Percentiles rank a stretch among this genome's conserved stretches.
Conservation (phyloP, 1,140 invertebrate genomes). For the Drosophila orosa region DNA sequence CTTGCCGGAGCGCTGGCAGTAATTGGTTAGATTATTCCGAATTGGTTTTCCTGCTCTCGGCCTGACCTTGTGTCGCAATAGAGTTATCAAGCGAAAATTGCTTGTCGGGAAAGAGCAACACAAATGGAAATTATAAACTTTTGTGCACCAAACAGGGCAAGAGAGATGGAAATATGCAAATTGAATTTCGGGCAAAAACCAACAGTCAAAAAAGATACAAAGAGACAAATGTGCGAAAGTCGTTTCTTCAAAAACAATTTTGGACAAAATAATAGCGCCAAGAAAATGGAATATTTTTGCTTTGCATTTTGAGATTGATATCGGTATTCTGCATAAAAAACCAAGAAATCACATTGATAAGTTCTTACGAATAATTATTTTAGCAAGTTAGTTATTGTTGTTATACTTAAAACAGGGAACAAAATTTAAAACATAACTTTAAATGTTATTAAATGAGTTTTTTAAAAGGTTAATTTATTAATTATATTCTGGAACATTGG, state of each 20-base stretch:
- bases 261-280: neutral
- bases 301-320: no score
- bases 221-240: conserved; percentile 54
- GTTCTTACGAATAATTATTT: no score
- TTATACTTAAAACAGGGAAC: neutral
- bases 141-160: conserved; percentile 17
- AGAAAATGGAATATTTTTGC: neutral
- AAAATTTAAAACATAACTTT: no score
- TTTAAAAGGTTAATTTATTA: neutral
- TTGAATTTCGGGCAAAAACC: conserved; percentile 57
- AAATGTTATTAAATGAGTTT: neutral
- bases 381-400: fast-evolving
- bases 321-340: no score
- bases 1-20: conserved; percentile 52
- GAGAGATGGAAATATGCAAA: conserved; percentile 49
- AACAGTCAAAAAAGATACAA: conserved; percentile 57
- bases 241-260: neutral
- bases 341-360: no score
- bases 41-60: conserved; percentile 52
- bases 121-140: conserved; percentile 73
- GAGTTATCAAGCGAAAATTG: conserved; percentile 77
- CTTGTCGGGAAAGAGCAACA: conserved; percentile 49
- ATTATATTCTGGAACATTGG: neutral
- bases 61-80: conserved; percentile 57
- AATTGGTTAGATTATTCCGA: conserved; percentile 76